Percentiles rank a stretch among this genome's conserved stretches.
These are phyloP conservation scores for Odontomyia ornata DNA, from an alignment of 2,888 invertebrate genomes.

Conservation along the genomic window DNA sequence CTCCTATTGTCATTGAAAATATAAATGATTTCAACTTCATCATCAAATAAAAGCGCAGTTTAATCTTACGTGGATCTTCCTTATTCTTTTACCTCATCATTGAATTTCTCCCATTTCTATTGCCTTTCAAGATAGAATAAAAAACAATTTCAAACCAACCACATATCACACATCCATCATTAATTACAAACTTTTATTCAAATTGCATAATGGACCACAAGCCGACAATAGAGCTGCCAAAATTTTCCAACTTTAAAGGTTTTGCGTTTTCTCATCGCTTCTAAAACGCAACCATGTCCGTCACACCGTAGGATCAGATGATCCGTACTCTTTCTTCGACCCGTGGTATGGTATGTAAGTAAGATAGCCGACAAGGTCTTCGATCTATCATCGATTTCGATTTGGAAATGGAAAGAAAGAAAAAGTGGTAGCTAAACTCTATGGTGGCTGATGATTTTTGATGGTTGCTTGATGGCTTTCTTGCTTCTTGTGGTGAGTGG, in stretches of 20 bases:
- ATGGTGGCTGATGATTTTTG: constrained; percentile 35
- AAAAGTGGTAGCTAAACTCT: constrained; percentile 29
- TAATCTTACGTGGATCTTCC: not conserved
- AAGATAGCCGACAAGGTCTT: constrained; percentile 19
- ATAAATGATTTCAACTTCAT: no score
- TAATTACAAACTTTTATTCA: constrained; percentile 47
- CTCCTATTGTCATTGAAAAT: no score
- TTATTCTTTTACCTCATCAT: not conserved
- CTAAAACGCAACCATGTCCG: constrained; percentile 6
- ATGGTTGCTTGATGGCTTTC: constrained; percentile 36
- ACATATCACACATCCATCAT: constrained; percentile 43
- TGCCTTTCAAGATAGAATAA: not conserved
- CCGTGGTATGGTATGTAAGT: no score
- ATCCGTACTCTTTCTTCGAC: constrained; percentile 1
- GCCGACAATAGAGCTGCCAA: constrained; percentile 35
- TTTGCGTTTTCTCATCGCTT: constrained; percentile 34
- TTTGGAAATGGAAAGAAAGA: constrained; percentile 33
- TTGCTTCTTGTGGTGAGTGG: constrained; percentile 44
- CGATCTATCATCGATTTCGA: constrained; percentile 42
- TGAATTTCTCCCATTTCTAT: not conserved
- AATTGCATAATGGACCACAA: constrained; percentile 44
- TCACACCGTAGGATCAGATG: not conserved
- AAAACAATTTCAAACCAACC: not conserved
- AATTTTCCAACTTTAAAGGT: constrained; percentile 31
- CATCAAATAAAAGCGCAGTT: not conserved